These are phyloP conservation scores for Drosophila quadrilineata DNA, from an alignment of 1,140 invertebrate species.

Conservation along the genomic window DNA sequence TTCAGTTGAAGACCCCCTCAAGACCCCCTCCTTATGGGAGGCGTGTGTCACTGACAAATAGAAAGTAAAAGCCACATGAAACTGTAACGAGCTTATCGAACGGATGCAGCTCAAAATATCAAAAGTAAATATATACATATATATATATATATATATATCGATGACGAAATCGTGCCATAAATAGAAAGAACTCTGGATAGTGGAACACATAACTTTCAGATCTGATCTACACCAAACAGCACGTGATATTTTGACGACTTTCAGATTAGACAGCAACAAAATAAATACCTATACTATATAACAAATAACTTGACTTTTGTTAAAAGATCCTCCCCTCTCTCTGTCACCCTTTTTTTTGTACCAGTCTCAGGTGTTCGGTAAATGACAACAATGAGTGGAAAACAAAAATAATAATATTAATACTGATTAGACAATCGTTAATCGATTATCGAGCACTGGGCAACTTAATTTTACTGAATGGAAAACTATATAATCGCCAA, in stretches of 20 bases:
- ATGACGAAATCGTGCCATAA: constrained; percentile 60
- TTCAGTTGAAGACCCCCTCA: no score
- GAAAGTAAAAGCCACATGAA: constrained; percentile 59
- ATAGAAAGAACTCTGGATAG: constrained; percentile 16
- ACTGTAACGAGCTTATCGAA: constrained; percentile 59
- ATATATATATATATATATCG: constrained; percentile 7
- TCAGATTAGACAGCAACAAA: constrained; percentile 1
- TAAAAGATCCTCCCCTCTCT: no score
- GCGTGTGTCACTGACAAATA: constrained; percentile 50
- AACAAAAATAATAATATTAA: no score
- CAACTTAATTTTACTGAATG: constrained; percentile 74
- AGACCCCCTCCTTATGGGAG: constrained; percentile 25
- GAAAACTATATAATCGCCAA: constrained; percentile 14
- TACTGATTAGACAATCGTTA: constrained; percentile 56
- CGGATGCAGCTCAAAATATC: constrained; percentile 20
- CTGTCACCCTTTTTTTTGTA: neutral
- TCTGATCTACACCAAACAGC: neutral
- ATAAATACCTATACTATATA: no score
- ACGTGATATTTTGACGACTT: constrained; percentile 5
- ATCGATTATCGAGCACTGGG: no score
- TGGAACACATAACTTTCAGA: constrained; percentile 14
- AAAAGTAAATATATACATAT: neutral
- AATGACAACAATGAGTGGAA: constrained; percentile 23
- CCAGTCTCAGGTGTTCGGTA: neutral
- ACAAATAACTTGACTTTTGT: no score